These are phyloP conservation scores for Elachura formosa DNA, from an alignment of 2,113 vertebrate genomes.

Conservation along the genomic window DNA sequence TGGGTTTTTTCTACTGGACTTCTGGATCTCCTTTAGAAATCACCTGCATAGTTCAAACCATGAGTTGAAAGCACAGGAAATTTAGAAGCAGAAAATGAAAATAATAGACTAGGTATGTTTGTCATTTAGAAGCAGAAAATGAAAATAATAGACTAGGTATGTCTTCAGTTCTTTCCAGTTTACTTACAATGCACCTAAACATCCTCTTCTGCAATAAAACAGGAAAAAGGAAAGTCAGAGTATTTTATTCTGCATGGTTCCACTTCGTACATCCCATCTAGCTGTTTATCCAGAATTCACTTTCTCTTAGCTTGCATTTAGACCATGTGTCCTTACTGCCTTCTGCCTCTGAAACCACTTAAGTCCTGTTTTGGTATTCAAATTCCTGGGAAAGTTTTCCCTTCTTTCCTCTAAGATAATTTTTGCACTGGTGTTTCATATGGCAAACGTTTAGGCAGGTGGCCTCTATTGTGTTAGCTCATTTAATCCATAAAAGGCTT, in stretches of 20 bases:
- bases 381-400: background rate
- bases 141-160: background rate
- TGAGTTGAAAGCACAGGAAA: background rate
- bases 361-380: background rate
- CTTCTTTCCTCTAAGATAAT: background rate
- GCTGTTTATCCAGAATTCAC: background rate
- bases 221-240: background rate
- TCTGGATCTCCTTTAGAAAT: background rate
- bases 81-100: background rate
- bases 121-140: background rate
- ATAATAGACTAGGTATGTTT: background rate
- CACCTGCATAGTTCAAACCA: background rate
- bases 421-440: background rate
- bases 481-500: background rate
- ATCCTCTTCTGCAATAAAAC: background rate
- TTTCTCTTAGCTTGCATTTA: background rate
- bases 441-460: background rate
- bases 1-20: background rate
- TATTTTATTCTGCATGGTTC: background rate
- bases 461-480: background rate
- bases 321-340: background rate
- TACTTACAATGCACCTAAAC: background rate
- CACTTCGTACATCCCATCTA: background rate
- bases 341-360: background rate
- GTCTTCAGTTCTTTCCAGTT: background rate